Conservation (phyloP, 2,797 vertebrate genomes). For the Lerista edwardsae region DNA sequence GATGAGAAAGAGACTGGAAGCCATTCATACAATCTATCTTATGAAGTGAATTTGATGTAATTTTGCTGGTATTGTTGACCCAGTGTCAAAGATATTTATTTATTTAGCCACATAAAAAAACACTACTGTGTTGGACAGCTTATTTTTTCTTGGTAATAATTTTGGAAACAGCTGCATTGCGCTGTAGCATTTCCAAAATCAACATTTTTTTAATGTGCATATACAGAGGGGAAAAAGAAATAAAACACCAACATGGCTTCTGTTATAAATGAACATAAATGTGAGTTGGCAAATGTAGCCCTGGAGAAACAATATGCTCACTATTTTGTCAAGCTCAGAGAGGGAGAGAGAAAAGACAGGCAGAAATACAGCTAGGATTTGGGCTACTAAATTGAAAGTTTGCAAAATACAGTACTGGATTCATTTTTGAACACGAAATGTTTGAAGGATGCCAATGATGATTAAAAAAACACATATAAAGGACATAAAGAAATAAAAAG, state of each 20-base stretch:
- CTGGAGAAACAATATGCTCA: constrained; percentile 30
- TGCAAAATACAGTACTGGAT: not conserved
- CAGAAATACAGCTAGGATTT: constrained; percentile 6
- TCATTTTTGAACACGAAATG: not conserved
- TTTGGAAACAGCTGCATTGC: constrained; percentile 62
- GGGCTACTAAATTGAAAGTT: not conserved
- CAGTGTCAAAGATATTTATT: constrained; percentile 73
- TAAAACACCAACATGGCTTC: constrained; percentile 48
- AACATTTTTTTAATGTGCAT: constrained; percentile 41
- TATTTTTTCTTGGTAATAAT: constrained; percentile 70
- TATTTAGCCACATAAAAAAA: constrained; percentile 71
- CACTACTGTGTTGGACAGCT: constrained; percentile 68
- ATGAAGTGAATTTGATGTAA: constrained; percentile 75
- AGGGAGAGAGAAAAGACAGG: not conserved
- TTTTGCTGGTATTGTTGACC: constrained; percentile 71
- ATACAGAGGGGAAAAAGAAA: constrained; percentile 18
- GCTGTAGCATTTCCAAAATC: constrained; percentile 60
- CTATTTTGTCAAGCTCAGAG: not conserved
- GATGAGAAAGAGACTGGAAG: constrained; percentile 89
- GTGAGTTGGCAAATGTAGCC: constrained; percentile 53
- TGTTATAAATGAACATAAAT: constrained; percentile 49
- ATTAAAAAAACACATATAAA: not conserved
- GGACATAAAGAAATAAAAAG: not conserved
- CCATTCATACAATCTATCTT: constrained; percentile 85
- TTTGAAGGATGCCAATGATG: not conserved